These are phyloP conservation scores for Spodoptera picta DNA, from an alignment of 2,888 invertebrate species.

Conservation along the genomic window DNA sequence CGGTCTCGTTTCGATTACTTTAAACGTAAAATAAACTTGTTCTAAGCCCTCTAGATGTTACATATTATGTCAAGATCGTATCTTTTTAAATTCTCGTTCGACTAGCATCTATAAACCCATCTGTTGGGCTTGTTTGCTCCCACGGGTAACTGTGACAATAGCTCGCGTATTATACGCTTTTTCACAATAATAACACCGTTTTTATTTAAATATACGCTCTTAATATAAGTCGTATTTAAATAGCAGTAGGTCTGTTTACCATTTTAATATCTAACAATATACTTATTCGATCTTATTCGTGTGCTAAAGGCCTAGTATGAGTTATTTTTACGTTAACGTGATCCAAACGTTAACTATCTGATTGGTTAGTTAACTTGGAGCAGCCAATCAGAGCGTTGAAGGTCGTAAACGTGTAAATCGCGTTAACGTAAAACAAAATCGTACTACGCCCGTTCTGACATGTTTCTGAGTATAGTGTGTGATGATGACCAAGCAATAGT, in stretches of 20 bases:
- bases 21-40: no score
- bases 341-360: no score
- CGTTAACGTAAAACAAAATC: no score
- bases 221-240: slow-evolving; percentile 61
- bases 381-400: no score
- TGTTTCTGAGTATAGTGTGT: slow-evolving; percentile 1
- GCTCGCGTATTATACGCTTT: slow-evolving; percentile 65
- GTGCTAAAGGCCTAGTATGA: background rate
- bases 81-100: slow-evolving; percentile 24
- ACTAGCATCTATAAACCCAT: slow-evolving; percentile 9
- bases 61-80: no score
- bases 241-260: slow-evolving; percentile 57
- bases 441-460: slow-evolving; percentile 19
- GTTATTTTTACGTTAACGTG: no score
- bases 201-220: slow-evolving; percentile 60
- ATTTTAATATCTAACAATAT: slow-evolving; percentile 54
- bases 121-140: slow-evolving; percentile 36
- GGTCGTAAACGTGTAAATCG: no score
- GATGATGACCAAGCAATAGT: background rate
- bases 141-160: slow-evolving; percentile 66
- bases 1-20: no score
- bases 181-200: slow-evolving; percentile 53
- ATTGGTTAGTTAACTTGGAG: no score
- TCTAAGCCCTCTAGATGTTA: no score
- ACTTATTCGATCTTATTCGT: slow-evolving; percentile 29